A percentile compares a stretch with the other conserved stretches of the same genome.
Evolutionary conservation across 2,113 vertebrate genomes (phyloP).

Genomic region (Corythornis madagascariensis): DNA sequence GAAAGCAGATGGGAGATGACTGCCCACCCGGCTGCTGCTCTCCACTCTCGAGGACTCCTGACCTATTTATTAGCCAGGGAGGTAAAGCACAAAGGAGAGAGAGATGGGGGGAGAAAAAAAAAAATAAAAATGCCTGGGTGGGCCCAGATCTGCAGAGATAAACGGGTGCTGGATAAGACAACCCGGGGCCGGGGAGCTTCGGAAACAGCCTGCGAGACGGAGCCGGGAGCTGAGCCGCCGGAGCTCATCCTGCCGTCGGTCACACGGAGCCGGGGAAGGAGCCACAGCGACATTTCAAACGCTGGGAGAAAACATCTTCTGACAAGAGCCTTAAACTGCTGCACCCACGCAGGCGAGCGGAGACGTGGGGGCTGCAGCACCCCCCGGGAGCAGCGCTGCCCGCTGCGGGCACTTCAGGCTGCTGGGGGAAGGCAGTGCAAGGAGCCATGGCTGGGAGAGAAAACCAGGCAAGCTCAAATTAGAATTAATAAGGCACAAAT

Average conservation of each 20-base stretch:
- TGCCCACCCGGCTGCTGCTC: neutral
- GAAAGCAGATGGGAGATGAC: neutral
- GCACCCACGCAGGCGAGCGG: neutral
- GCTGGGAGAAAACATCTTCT: neutral
- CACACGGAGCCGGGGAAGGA: neutral
- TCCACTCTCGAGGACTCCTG: neutral
- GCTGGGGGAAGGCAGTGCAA: neutral
- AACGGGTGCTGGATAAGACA: neutral
- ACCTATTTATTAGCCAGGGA: neutral
- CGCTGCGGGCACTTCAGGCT: neutral
- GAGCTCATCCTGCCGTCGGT: neutral
- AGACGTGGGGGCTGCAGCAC: neutral
- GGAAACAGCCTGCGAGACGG: fast-evolving
- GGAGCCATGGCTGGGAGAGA: neutral
- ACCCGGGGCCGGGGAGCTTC: neutral
- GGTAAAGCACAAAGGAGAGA: neutral
- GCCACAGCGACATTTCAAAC: neutral
- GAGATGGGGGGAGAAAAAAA: neutral
- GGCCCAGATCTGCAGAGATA: neutral
- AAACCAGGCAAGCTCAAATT: neutral
- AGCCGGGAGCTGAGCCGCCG: neutral
- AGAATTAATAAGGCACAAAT: slow-evolving; percentile 29
- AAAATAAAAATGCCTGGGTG: too few relatives aligned
- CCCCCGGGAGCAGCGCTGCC: neutral
- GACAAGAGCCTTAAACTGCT: slow-evolving; percentile 3